Percentiles rank a stretch among this genome's conserved stretches.
Conservation (phyloP, 37 sponge, comb jelly and placozoan species). For the Mnemiopsis leidyi region DNA sequence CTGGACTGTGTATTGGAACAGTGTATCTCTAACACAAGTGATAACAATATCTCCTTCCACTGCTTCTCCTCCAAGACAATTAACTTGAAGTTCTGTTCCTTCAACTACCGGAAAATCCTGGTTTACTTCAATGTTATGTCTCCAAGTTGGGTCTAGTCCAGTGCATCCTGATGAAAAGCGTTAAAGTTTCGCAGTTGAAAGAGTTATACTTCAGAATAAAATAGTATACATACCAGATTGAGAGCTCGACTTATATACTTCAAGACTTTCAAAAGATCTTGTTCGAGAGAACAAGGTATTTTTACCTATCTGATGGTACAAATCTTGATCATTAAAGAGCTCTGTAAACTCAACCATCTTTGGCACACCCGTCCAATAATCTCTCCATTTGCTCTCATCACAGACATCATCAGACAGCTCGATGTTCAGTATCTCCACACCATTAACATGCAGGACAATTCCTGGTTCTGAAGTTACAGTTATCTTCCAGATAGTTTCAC, state of each 20-base stretch:
- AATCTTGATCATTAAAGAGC: too few species aligned
- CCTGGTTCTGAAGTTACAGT: neutral
- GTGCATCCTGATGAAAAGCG: neutral
- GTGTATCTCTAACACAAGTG: neutral
- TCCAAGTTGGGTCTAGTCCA: neutral
- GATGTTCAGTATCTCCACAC: neutral
- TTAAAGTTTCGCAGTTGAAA: too few species aligned
- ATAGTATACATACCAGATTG: too few species aligned
- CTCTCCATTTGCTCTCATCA: too few species aligned
- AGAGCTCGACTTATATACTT: too few species aligned
- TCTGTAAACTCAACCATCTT: too few species aligned
- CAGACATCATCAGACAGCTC: neutral
- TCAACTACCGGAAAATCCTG: neutral
- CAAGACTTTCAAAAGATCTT: too few species aligned
- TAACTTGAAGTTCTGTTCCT: neutral
- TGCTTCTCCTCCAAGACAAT: neutral
- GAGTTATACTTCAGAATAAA: too few species aligned
- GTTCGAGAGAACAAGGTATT: too few species aligned
- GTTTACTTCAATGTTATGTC: neutral
- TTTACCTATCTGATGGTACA: too few species aligned
- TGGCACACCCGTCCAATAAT: too few species aligned
- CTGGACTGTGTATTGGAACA: neutral
- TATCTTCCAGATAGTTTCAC: neutral
- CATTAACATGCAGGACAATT: too few species aligned
- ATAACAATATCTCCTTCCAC: neutral